phyloP scores from a whole-genome alignment of 35 echinoderm and acorn worm species.

The Antedon bifida region DNA sequence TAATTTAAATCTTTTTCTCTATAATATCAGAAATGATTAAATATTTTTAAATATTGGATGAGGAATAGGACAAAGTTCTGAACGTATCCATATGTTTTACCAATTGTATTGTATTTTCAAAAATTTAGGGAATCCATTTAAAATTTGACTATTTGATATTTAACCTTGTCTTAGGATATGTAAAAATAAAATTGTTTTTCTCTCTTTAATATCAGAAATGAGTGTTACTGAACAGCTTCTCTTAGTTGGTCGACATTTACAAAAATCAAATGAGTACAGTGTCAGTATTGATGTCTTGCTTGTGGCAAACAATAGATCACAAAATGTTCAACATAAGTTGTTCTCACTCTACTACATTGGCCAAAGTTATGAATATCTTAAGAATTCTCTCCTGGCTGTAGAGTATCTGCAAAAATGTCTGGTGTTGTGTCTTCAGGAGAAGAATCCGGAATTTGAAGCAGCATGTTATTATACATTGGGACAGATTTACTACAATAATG shows the following conservation, averaged over 20 bases:
- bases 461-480: constrained; percentile 48
- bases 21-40: too few relatives aligned
- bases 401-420: constrained; percentile 61
- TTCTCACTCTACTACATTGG: constrained; percentile 39
- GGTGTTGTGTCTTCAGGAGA: constrained; percentile 21
- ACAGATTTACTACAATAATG: constrained; percentile 31
- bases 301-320: constrained; percentile 27
- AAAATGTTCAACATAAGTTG: constrained; percentile 8
- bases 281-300: constrained; percentile 58
- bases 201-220: constrained; percentile 18
- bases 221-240: constrained; percentile 43
- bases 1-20: too few relatives aligned
- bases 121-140: too few relatives aligned
- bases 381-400: constrained; percentile 35
- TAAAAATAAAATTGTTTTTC: too few relatives aligned
- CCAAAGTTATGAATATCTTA: constrained; percentile 3
- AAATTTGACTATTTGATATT: too few relatives aligned
- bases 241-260: constrained; percentile 31
- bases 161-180: too few relatives aligned
- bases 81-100: too few relatives aligned
- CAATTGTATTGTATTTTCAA: too few relatives aligned
- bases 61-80: too few relatives aligned
- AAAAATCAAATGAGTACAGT: constrained; percentile 20
- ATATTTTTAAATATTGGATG: too few relatives aligned
- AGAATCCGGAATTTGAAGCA: constrained; percentile 36